These are phyloP conservation scores for Esox niger DNA, from an alignment of 2,113 vertebrate genomes.

Conservation along the genomic window DNA sequence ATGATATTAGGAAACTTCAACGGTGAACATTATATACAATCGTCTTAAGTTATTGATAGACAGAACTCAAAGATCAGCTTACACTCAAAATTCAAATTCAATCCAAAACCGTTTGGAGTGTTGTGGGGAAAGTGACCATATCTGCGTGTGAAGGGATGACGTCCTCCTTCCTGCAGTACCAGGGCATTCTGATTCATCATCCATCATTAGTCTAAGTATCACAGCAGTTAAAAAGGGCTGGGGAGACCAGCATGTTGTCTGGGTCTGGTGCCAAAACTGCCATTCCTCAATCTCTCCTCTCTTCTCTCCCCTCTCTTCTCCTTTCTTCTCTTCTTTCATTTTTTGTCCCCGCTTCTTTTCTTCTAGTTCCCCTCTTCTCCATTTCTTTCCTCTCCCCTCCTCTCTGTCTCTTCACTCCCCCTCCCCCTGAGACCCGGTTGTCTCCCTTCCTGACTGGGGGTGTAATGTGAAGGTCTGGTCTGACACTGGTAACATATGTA, in stretches of 20 bases:
- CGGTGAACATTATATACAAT: no score
- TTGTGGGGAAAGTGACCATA: no score
- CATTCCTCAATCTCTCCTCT: constrained; percentile 77
- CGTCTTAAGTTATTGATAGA: no score
- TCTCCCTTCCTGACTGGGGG: constrained; percentile 30
- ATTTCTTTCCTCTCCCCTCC: constrained; percentile 78
- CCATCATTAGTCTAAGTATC: constrained; percentile 40
- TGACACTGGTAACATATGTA: constrained; percentile 34
- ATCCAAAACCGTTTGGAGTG: no score
- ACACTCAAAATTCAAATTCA: no score
- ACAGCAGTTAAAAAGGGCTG: constrained; percentile 52
- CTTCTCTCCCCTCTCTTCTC: constrained; percentile 77
- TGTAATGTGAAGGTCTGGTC: constrained; percentile 41
- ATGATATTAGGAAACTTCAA: no score
- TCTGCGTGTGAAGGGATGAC: no score
- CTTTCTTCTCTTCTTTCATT: constrained; percentile 28
- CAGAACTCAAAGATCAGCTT: no score
- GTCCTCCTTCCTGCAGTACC: no score
- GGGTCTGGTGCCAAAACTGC: constrained; percentile 77
- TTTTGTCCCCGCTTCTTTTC: constrained; percentile 41
- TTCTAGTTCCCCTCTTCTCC: constrained; percentile 80
- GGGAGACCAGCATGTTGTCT: constrained; percentile 74
- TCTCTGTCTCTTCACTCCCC: constrained; percentile 64
- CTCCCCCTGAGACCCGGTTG: constrained; percentile 15
- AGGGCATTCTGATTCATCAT: constrained; percentile 71